Evolutionary conservation across 2,113 vertebrate genomes (phyloP).

Genomic region (Narcine bancroftii): DNA sequence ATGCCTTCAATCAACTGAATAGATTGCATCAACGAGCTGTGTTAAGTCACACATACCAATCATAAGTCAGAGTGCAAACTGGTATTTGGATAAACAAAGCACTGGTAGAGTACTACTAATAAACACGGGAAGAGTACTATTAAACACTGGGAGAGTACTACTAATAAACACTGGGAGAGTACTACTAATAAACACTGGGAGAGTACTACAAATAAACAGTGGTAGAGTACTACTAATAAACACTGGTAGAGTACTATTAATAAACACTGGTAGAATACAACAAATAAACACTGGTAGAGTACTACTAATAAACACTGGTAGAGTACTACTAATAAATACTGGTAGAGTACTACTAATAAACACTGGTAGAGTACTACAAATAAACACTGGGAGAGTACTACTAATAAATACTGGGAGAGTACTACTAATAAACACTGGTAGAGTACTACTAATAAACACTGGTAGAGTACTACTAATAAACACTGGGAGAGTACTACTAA

Average conservation of each 20-base stretch:
- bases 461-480: background rate
- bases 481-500: background rate
- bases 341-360: too few species aligned
- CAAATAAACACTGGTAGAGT: background rate
- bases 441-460: background rate
- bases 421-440: background rate
- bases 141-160: background rate
- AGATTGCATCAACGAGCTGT: background rate
- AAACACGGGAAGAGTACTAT: background rate
- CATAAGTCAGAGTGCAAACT: background rate
- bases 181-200: background rate
- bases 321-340: background rate
- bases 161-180: background rate
- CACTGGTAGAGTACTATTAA: background rate
- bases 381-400: background rate
- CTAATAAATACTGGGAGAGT: too few species aligned
- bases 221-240: background rate
- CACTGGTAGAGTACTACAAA: background rate
- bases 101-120: background rate
- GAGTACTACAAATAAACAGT: too few species aligned
- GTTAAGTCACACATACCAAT: background rate
- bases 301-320: background rate
- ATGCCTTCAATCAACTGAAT: constrained; percentile 32
- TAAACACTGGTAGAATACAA: too few species aligned
- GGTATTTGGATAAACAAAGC: background rate